Conservation (phyloP, 2,113 vertebrate genomes). For the Theristicus caerulescens region DNA sequence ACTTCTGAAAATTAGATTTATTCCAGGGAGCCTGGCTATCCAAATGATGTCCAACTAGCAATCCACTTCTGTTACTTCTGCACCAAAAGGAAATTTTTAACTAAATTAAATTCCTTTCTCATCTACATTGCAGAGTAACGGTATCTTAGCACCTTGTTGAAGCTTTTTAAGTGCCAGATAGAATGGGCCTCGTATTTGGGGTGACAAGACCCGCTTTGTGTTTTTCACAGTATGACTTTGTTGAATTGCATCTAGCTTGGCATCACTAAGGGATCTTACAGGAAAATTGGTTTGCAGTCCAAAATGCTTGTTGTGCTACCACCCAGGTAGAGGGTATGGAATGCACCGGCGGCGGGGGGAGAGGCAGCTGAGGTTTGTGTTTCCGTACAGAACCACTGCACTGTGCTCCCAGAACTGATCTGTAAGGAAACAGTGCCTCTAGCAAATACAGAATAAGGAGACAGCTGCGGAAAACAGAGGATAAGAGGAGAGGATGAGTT, state of each 20-base stretch:
- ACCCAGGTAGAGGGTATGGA: background rate
- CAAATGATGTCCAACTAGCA: background rate
- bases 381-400: accelerated
- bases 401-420: background rate
- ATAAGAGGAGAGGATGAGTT: background rate
- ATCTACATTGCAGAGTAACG: background rate
- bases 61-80: background rate
- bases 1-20: background rate
- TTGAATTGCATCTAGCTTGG: background rate
- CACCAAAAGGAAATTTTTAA: background rate
- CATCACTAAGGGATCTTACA: background rate
- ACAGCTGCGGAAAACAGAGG: background rate
- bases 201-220: background rate
- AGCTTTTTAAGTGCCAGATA: background rate
- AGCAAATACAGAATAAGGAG: background rate
- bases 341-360: background rate
- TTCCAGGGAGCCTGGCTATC: background rate
- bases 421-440: background rate
- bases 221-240: background rate
- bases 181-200: background rate
- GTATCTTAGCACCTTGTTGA: background rate
- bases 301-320: background rate
- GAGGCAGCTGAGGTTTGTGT: background rate
- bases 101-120: background rate
- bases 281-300: background rate